Evolutionary conservation across 2,113 vertebrate species (phyloP).

Genomic region (Phaetusa simplex): DNA sequence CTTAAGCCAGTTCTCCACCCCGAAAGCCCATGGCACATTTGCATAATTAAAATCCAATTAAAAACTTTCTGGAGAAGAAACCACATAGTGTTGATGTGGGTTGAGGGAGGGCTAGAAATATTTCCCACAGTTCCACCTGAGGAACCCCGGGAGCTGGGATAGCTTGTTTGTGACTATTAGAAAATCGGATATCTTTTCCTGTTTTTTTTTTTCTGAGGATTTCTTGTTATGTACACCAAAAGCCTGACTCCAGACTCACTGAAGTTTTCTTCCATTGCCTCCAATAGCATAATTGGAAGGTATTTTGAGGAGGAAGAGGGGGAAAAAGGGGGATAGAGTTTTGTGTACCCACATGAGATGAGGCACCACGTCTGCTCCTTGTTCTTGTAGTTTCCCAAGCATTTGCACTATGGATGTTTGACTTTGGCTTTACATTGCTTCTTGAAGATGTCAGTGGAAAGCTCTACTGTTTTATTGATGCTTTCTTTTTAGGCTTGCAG

Average conservation of each 20-base stretch:
- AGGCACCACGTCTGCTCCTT: fast-evolving
- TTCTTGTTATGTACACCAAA: neutral
- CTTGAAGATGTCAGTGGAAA: slow-evolving; percentile 5
- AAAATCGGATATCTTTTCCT: neutral
- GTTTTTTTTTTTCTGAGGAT: neutral
- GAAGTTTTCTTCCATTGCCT: neutral
- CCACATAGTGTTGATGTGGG: neutral
- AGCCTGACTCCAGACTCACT: neutral
- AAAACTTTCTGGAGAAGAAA: neutral
- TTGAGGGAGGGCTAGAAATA: neutral
- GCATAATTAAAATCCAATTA: neutral
- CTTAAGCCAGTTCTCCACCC: neutral
- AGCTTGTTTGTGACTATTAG: neutral
- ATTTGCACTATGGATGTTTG: neutral
- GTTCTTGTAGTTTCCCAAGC: neutral
- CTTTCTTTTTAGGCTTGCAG: neutral
- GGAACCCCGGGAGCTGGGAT: neutral
- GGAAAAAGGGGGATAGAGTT: neutral
- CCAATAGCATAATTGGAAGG: neutral
- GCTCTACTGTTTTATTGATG: neutral
- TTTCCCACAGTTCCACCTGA: neutral
- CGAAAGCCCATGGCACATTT: neutral
- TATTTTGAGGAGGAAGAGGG: neutral
- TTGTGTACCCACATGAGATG: neutral
- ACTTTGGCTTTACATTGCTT: neutral